A percentile compares a stretch with the other conserved stretches of the same genome.
These are phyloP conservation scores for Ellobius talpinus DNA, from an alignment of 2,113 vertebrate species.

Conservation along the genomic window DNA sequence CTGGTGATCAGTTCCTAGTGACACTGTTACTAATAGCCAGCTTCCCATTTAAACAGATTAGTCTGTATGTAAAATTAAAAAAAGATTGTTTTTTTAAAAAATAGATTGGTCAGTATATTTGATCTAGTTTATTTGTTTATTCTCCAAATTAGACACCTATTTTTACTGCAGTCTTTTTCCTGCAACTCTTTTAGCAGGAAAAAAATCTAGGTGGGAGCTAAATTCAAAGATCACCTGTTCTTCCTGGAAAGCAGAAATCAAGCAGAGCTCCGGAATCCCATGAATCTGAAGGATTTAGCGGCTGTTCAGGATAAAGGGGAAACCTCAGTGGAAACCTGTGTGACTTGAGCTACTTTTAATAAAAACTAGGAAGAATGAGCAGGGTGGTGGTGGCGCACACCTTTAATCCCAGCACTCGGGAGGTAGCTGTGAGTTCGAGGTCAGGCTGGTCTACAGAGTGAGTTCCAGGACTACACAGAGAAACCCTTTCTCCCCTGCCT, in stretches of 20 bases:
- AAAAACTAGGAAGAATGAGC: slow-evolving; percentile 1
- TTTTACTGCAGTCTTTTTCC: background rate
- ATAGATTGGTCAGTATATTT: background rate
- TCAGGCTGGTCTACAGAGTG: no score
- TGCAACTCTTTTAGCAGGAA: background rate
- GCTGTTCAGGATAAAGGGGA: background rate
- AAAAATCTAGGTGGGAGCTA: background rate
- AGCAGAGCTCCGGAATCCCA: background rate
- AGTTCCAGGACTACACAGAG: no score
- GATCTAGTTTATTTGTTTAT: slow-evolving; percentile 3
- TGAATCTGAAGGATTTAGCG: background rate
- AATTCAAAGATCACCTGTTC: background rate
- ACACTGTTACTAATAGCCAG: background rate
- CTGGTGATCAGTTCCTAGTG: background rate
- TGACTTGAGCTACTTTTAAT: background rate
- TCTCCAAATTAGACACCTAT: background rate
- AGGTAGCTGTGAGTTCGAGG: no score
- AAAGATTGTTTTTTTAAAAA: background rate
- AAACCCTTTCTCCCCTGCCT: no score
- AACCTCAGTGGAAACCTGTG: background rate
- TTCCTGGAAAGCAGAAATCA: background rate
- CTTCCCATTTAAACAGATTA: background rate
- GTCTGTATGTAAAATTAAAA: background rate
- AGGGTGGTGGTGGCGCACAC: no score
- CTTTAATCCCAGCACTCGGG: no score